Evolutionary conservation across 1,140 invertebrate genomes (phyloP).

Genomic region (Drosophila kohkoa): DNA sequence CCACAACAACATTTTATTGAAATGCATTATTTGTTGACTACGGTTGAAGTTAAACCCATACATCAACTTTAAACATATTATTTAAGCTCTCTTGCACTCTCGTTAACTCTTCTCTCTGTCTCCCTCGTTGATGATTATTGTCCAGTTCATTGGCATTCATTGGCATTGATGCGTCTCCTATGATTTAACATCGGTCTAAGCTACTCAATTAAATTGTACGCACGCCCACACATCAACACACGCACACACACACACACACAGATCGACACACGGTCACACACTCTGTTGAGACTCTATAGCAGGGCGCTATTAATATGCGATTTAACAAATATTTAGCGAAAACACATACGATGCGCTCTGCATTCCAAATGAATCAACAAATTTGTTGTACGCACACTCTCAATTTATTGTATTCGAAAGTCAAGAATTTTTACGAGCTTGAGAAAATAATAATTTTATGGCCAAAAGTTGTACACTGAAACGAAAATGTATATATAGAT

Average conservation of each 20-base stretch:
- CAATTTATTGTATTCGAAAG: conserved; percentile 75
- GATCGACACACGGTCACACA: conserved; percentile 7
- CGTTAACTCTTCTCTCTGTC: neutral
- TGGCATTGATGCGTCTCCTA: conserved; percentile 8
- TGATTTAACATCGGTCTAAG: conserved; percentile 14
- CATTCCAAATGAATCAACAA: conserved; percentile 62
- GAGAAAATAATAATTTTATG: conserved; percentile 83
- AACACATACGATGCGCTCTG: conserved; percentile 61
- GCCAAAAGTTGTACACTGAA: conserved; percentile 53
- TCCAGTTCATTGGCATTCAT: conserved; percentile 45
- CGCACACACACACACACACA: conserved; percentile 33
- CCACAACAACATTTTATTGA: too few relatives aligned
- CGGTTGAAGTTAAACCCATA: neutral
- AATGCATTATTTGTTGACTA: too few relatives aligned
- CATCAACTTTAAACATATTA: too few relatives aligned
- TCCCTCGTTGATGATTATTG: neutral
- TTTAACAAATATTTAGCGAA: conserved; percentile 84
- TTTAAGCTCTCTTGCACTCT: neutral
- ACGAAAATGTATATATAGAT: neutral
- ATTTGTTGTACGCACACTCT: conserved; percentile 35
- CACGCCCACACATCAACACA: conserved; percentile 42
- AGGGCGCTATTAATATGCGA: conserved; percentile 82
- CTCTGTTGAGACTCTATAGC: conserved; percentile 62
- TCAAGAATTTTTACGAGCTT: conserved; percentile 82
- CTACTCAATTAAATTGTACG: conserved; percentile 26